Percentiles rank a stretch among this genome's conserved stretches.
phyloP scores from a whole-genome alignment of 1,140 invertebrate genomes.

The Bombus impatiens region DNA sequence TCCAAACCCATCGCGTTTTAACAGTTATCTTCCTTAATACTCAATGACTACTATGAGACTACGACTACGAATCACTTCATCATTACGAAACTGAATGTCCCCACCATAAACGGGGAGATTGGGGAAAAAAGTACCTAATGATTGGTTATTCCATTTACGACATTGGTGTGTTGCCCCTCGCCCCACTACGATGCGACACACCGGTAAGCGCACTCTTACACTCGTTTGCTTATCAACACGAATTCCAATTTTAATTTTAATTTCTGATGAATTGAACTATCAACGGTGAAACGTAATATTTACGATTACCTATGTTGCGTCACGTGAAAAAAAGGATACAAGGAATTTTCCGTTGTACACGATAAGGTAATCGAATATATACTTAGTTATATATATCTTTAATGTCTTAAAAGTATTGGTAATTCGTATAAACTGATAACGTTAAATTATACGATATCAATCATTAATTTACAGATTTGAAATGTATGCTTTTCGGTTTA shows the following conservation, averaged over 20 bases:
- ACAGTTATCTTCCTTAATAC: neutral
- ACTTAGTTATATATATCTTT: neutral
- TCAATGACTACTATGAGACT: slow-evolving; percentile 5
- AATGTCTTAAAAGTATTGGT: neutral
- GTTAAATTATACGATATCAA: neutral
- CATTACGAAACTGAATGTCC: neutral
- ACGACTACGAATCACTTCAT: slow-evolving; percentile 8
- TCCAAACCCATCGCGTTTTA: slow-evolving; percentile 74
- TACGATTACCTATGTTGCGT: neutral
- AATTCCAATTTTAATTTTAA: neutral
- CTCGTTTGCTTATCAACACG: neutral
- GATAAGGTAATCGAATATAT: neutral
- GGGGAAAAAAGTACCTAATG: slow-evolving; percentile 1
- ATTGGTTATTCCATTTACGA: neutral
- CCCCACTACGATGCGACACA: neutral
- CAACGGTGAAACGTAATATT: neutral
- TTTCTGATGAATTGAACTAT: neutral
- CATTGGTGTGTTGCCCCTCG: neutral
- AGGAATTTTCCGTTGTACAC: neutral
- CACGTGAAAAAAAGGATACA: neutral
- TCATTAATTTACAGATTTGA: neutral
- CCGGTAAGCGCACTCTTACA: neutral
- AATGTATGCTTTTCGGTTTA: neutral
- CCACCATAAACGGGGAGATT: neutral
- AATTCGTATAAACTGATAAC: neutral